Conservation (phyloP, 2,888 invertebrate species). For the Eumacrocentrus americanus region DNA sequence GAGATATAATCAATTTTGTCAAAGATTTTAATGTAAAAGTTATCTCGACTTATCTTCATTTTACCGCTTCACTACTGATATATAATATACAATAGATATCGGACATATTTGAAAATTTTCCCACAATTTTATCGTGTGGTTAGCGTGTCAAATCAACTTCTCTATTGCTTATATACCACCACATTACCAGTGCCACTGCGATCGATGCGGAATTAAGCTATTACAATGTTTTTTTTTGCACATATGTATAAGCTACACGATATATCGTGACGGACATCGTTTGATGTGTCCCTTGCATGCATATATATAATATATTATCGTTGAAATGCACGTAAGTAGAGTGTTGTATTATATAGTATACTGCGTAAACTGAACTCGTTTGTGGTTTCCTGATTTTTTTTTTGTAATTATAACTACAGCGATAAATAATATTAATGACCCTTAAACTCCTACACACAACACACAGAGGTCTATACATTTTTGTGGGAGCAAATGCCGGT, state of each 20-base stretch:
- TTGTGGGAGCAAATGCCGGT: too few species aligned
- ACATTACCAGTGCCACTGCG: constrained; percentile 22
- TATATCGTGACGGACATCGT: constrained; percentile 2
- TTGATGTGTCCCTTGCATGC: not conserved
- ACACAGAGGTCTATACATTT: too few species aligned
- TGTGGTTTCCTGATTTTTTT: not conserved
- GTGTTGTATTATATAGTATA: not conserved
- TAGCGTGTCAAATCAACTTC: not conserved
- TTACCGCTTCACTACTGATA: too few species aligned
- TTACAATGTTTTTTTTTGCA: constrained; percentile 38
- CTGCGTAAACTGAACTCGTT: not conserved
- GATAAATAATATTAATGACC: too few species aligned
- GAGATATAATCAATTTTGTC: too few species aligned
- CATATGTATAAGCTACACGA: not conserved
- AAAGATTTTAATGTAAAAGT: too few species aligned
- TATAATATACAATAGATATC: not conserved
- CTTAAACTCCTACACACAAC: too few species aligned
- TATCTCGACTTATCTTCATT: too few species aligned
- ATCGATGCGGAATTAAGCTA: constrained; percentile 53
- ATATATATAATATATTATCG: not conserved
- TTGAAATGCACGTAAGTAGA: not conserved
- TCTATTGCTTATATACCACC: not conserved
- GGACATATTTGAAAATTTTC: not conserved
- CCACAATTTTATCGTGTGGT: not conserved
- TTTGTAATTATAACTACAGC: not conserved